These are phyloP conservation scores for Macquaria ambigua DNA, from an alignment of 2,113 vertebrate genomes.

Conservation along the genomic window DNA sequence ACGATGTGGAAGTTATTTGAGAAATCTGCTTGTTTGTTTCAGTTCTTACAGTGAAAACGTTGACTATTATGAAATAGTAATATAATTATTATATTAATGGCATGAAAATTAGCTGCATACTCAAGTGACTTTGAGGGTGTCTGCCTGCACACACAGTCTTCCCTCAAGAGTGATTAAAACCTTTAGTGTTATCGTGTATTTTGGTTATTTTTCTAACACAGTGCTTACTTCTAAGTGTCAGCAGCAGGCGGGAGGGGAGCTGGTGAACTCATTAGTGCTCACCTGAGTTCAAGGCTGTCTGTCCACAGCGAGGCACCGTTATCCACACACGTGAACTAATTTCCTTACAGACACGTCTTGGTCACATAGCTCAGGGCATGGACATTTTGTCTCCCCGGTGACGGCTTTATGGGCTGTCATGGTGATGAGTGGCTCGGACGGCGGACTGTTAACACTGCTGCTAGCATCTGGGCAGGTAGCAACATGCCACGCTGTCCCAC, in stretches of 20 bases:
- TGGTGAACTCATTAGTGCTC: constrained; percentile 47
- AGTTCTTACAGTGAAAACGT: neutral
- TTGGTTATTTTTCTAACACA: constrained; percentile 12
- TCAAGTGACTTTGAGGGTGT: neutral
- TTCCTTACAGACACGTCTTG: constrained; percentile 65
- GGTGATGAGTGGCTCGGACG: constrained; percentile 70
- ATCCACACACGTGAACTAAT: constrained; percentile 48
- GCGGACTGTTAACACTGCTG: constrained; percentile 41
- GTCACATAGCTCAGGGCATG: constrained; percentile 57
- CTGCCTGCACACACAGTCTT: constrained; percentile 7
- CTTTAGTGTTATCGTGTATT: constrained; percentile 1
- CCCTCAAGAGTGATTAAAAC: constrained; percentile 6
- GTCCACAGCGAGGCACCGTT: constrained; percentile 40
- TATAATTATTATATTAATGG: neutral
- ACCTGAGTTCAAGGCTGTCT: constrained; percentile 63
- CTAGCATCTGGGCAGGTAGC: constrained; percentile 64
- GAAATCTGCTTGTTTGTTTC: neutral
- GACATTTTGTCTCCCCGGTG: constrained; percentile 68
- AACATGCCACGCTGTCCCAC: constrained; percentile 57
- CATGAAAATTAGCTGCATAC: neutral
- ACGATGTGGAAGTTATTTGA: neutral
- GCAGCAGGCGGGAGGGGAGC: constrained; percentile 15
- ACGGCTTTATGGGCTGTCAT: constrained; percentile 78
- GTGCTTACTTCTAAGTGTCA: constrained; percentile 18
- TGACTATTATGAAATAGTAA: neutral